Conservation (phyloP, 2,797 vertebrate genomes). For the Pitangus sulphuratus region DNA sequence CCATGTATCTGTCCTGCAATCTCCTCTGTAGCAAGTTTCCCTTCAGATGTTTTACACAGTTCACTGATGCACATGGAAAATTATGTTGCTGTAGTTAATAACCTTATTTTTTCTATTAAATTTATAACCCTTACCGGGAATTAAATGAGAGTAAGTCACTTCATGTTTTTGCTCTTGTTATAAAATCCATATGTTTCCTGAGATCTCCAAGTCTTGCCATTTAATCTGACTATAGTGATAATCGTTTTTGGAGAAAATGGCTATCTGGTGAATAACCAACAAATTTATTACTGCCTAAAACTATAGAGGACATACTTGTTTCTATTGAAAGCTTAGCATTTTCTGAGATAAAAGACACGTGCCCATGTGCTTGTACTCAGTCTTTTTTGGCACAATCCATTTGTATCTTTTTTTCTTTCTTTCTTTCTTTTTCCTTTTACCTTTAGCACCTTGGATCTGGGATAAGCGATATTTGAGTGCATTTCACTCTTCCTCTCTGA, state of each 20-base stretch:
- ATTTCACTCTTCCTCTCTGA: neutral
- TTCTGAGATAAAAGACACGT: neutral
- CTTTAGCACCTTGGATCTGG: neutral
- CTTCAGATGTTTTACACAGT: constrained; percentile 63
- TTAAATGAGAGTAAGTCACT: constrained; percentile 49
- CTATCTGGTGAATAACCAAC: constrained; percentile 49
- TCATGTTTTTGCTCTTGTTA: constrained; percentile 52
- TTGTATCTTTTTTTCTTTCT: neutral
- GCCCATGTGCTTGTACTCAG: neutral
- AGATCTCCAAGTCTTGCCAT: constrained; percentile 27
- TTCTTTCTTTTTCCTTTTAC: neutral
- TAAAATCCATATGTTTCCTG: constrained; percentile 61
- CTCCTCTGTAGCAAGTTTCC: constrained; percentile 31
- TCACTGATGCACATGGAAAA: constrained; percentile 60
- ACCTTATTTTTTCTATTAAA: constrained; percentile 64
- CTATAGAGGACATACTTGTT: neutral
- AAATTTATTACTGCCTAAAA: constrained; percentile 51
- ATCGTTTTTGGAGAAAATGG: constrained; percentile 11
- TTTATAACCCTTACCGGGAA: constrained; percentile 27
- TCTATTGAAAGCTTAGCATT: constrained; percentile 5
- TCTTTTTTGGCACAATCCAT: neutral
- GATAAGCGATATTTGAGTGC: neutral
- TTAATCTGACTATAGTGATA: constrained; percentile 43
- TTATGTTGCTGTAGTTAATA: constrained; percentile 62
- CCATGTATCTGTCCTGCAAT: neutral